Evolutionary conservation across 2,888 invertebrate genomes (phyloP).

Genomic region (Napeogenes sylphis): DNA sequence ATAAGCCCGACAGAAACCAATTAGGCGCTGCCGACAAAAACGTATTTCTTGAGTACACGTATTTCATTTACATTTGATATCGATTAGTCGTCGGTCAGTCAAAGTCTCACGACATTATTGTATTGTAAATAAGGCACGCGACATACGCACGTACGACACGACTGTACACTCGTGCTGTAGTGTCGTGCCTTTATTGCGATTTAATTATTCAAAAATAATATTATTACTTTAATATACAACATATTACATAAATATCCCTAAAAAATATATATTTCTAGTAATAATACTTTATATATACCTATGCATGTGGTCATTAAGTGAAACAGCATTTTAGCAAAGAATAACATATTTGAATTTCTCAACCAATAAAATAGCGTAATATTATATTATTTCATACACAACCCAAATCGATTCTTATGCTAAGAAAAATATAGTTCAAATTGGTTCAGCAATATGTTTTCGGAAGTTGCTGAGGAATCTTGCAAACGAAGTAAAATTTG

Average conservation of each 20-base stretch:
- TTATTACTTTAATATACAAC: neutral
- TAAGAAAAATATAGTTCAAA: neutral
- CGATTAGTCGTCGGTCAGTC: slow-evolving; percentile 36
- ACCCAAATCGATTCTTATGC: neutral
- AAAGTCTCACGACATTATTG: slow-evolving; percentile 33
- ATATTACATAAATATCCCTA: neutral
- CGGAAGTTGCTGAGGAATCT: slow-evolving; percentile 14
- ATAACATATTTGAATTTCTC: no score
- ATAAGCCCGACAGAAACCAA: slow-evolving; percentile 22
- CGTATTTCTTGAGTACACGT: slow-evolving; percentile 22
- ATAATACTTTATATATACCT: no score
- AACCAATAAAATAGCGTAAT: neutral
- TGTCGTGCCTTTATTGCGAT: slow-evolving; percentile 45
- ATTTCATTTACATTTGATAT: slow-evolving; percentile 34
- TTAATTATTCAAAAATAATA: slow-evolving; percentile 12
- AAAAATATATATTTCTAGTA: no score
- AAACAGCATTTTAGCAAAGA: no score
- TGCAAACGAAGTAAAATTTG: slow-evolving; percentile 40
- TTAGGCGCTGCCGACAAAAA: slow-evolving; percentile 24
- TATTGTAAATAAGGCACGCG: slow-evolving; percentile 52
- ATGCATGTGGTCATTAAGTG: no score
- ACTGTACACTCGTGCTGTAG: slow-evolving; percentile 53
- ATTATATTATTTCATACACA: neutral
- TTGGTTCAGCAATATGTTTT: neutral
- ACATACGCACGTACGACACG: slow-evolving; percentile 51